These are phyloP conservation scores for Pantherophis guttatus DNA, from an alignment of 2,113 vertebrate species.

Conservation along the genomic window DNA sequence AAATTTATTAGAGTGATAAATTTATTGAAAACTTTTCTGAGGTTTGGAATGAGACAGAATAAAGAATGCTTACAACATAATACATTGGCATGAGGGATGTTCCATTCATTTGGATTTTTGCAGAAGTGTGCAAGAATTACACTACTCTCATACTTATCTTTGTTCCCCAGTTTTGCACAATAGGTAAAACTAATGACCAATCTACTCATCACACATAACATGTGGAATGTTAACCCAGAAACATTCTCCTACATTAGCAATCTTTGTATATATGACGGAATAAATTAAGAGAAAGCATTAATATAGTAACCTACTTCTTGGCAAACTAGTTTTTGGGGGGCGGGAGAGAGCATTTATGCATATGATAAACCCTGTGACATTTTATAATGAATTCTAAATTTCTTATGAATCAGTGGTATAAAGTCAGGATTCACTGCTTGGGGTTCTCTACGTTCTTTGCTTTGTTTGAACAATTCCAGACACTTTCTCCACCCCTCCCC, in stretches of 20 bases:
- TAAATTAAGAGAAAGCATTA: background rate
- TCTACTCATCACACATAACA: background rate
- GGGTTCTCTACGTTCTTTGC: constrained; percentile 11
- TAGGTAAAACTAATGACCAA: background rate
- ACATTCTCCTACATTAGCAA: background rate
- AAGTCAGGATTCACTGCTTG: background rate
- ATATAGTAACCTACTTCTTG: background rate
- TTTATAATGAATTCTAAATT: background rate
- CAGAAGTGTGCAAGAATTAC: background rate
- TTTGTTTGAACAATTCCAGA: constrained; percentile 58
- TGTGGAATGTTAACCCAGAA: background rate
- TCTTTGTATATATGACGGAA: background rate
- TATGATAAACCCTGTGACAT: background rate
- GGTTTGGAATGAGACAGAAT: background rate
- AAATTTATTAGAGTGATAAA: constrained; percentile 17
- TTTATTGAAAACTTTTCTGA: background rate
- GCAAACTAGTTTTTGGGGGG: background rate
- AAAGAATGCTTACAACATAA: background rate
- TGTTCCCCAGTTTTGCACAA: background rate
- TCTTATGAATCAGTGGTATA: background rate
- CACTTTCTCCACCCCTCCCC: constrained; percentile 52
- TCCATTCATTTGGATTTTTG: background rate
- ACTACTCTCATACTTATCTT: background rate
- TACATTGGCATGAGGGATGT: too few species aligned
- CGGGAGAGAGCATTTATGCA: background rate